Evolutionary conservation across 2,797 vertebrate genomes (phyloP), one percentile per base, ranked within the genome.

Genomic region (Lepidocolaptes lacrymiger): DNA sequence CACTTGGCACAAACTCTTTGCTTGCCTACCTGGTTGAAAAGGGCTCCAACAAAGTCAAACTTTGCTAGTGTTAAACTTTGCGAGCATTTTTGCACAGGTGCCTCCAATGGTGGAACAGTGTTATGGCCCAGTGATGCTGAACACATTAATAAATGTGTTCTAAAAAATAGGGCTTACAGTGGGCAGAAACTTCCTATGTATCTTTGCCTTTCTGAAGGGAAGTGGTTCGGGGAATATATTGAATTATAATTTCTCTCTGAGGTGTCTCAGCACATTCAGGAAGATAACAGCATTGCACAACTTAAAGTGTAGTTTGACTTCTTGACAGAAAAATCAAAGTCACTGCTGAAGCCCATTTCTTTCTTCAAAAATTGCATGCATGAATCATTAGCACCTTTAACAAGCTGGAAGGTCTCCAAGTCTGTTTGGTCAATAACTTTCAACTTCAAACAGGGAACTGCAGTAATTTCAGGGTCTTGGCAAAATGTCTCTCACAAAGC

Each of bases 321-420:
- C 77, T 64, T 81, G 95, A 94, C 80, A 84, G 80, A 56, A 89
- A 96, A 96, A 93, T 95, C 91, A 94, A 96, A 88, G 37, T 81
- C 7, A 1, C 58, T 64, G 64, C 59, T 88, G 84, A 95, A 85
- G 48, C 54, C 75, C 30, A 63, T 94, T 94, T 85, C 75, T 94
- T 81, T 79, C 79, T 94, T 94, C 91, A 84, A 46, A 92, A 94
- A 88, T 83, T 64, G 64, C 67, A 76, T 59, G 5, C 55, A 20
- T 51, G 74, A 95, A 88, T 96, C 91, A 87, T 94, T 97, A 95
- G 74, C 86, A 86, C 71, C 73, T 95, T 91, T 91, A 93, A 95
- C 41, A 88, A 85, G 79, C 68, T 97, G 95, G 94, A 94, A 95
- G 52, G 36, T 88, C 48, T 80, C 90, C 84, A 92, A 26, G 80